phyloP scores from a whole-genome alignment of 2,888 invertebrate species.

The Blastobasis adustella region DNA sequence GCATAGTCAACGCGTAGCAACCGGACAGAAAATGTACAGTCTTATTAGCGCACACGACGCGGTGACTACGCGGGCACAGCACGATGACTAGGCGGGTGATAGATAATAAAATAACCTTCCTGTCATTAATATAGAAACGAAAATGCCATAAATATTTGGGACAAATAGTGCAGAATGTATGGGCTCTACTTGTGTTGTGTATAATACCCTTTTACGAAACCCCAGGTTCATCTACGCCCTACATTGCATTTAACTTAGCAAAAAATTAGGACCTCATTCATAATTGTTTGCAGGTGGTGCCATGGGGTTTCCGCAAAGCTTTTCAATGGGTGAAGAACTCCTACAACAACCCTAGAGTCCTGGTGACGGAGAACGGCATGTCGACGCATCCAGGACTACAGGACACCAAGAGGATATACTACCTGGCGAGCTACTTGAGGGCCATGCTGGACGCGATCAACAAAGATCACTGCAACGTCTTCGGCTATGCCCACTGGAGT shows the following conservation, averaged over 20 bases:
- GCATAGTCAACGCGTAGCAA: too few relatives aligned
- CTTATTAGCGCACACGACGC: too few relatives aligned
- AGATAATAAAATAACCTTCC: too few relatives aligned
- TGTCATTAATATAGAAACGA: too few relatives aligned
- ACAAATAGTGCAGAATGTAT: too few relatives aligned
- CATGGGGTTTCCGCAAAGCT: slow-evolving; percentile 78
- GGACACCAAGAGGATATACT: slow-evolving; percentile 66
- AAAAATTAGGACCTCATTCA: background rate
- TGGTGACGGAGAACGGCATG: slow-evolving; percentile 78
- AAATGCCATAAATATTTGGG: too few relatives aligned
- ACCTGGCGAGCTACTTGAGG: slow-evolving; percentile 65
- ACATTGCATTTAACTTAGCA: background rate
- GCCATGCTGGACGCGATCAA: slow-evolving; percentile 58
- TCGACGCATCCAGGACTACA: slow-evolving; percentile 59
- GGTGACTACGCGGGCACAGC: too few relatives aligned
- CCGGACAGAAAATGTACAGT: too few relatives aligned
- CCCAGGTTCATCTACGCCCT: background rate
- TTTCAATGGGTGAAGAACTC: slow-evolving; percentile 76
- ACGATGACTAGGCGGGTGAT: too few relatives aligned
- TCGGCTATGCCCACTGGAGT: slow-evolving; percentile 85
- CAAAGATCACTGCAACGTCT: slow-evolving; percentile 73
- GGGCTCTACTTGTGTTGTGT: too few relatives aligned
- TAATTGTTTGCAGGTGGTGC: slow-evolving; percentile 69
- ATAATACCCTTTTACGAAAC: too few relatives aligned
- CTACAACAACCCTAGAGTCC: slow-evolving; percentile 73